phyloP scores from a whole-genome alignment of 2,113 vertebrate genomes.

The Notarius quadriscutis region DNA sequence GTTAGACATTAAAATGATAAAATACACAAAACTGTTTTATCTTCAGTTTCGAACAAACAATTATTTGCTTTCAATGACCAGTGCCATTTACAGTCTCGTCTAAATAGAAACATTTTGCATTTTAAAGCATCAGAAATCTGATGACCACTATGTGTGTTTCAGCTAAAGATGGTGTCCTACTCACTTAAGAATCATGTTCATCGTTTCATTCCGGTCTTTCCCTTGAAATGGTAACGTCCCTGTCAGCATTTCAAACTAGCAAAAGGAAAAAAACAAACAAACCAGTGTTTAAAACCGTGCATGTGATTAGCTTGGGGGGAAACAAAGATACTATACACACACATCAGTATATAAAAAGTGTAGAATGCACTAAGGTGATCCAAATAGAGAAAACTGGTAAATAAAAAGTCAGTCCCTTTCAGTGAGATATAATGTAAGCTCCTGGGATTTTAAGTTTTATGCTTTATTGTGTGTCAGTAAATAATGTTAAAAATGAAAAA shows the following conservation, averaged over 20 bases:
- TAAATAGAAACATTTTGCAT: neutral
- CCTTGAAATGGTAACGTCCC: conserved; percentile 97
- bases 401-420: neutral
- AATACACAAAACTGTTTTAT: neutral
- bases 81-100: neutral
- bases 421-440: neutral
- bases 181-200: conserved; percentile 99
- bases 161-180: conserved; percentile 56
- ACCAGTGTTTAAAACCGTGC: neutral
- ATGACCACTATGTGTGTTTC: neutral
- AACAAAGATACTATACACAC: neutral
- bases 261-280: conserved; percentile 32
- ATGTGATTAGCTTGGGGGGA: neutral
- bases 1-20: neutral
- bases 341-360: neutral
- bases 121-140: neutral
- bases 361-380: neutral
- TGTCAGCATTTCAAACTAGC: conserved; percentile 95
- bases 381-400: neutral
- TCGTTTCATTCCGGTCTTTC: conserved; percentile 96
- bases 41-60: neutral
- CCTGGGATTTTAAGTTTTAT: too few species aligned
- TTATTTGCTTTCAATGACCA: neutral
- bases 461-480: neutral
- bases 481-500: neutral